Evolutionary conservation across 2,797 vertebrate species (phyloP).

Genomic region (Pristis pectinata): DNA sequence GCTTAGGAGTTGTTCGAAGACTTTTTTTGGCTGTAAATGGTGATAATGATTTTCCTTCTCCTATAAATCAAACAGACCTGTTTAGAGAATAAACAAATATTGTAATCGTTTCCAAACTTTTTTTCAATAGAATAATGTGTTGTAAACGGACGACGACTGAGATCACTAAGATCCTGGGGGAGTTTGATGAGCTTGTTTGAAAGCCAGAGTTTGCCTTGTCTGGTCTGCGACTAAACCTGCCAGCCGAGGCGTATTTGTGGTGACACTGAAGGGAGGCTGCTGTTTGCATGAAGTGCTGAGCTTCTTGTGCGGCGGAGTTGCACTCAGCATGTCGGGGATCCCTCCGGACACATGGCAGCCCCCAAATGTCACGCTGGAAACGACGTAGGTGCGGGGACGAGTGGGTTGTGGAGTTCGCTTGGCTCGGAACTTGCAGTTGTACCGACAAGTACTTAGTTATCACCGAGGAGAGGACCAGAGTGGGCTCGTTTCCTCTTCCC

Average conservation of each 20-base stretch:
- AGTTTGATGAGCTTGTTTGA: no score
- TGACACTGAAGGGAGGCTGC: not conserved
- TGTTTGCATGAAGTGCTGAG: not conserved
- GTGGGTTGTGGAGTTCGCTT: rapidly evolving
- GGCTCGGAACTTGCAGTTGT: not conserved
- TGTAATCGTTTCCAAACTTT: no score
- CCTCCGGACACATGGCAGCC: slow-evolving; percentile 88
- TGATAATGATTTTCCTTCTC: no score
- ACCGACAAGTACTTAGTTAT: not conserved
- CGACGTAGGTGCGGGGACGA: slow-evolving; percentile 57
- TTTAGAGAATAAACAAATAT: no score
- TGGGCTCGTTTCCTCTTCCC: no score
- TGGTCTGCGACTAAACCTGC: not conserved
- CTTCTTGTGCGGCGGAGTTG: not conserved
- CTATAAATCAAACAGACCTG: no score
- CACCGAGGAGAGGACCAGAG: not conserved
- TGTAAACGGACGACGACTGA: no score
- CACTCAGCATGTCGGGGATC: slow-evolving; percentile 60
- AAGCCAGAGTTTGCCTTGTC: no score
- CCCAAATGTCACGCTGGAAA: slow-evolving; percentile 63
- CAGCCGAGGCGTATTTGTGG: not conserved
- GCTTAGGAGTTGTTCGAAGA: no score
- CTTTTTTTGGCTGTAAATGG: no score
- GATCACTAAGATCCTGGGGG: no score
- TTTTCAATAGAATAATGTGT: no score